phyloP scores from a whole-genome alignment of 2,113 vertebrate species.

The Trichechus manatus region DNA sequence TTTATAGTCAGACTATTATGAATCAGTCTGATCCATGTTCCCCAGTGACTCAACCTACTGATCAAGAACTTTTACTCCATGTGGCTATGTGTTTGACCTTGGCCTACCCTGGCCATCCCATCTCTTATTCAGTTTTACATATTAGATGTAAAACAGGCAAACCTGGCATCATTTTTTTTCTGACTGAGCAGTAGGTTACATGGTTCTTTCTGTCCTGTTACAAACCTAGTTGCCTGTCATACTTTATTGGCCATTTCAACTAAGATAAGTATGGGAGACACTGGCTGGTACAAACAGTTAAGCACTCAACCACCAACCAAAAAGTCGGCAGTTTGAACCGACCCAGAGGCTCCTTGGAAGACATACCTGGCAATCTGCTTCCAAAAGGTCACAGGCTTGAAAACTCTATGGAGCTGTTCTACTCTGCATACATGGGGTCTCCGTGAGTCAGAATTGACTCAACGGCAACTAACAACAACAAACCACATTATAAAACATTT shows the following conservation, averaged over 20 bases:
- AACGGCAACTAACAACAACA: not conserved
- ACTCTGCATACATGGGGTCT: not conserved
- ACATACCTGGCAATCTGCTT: not conserved
- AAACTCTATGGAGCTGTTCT: not conserved
- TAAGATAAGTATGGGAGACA: not conserved
- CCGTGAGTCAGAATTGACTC: not conserved
- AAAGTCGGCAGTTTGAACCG: not conserved
- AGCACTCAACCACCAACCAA: not conserved
- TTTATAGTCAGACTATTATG: not conserved
- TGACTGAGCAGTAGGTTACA: not conserved
- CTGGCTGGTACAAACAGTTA: not conserved
- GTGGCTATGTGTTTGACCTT: not conserved
- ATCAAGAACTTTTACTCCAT: not conserved
- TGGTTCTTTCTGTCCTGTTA: not conserved
- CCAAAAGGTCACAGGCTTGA: not conserved
- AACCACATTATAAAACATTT: not conserved
- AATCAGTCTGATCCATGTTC: not conserved
- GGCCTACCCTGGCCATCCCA: not conserved
- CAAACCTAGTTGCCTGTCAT: not conserved
- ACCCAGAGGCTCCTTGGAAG: not conserved
- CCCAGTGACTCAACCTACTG: not conserved
- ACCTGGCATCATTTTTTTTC: not conserved
- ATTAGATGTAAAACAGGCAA: not conserved
- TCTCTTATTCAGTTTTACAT: conserved; percentile 20
- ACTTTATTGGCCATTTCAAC: conserved; percentile 20